Conservation (phyloP, 1,140 invertebrate genomes). For the Drosophila trapezifrons region DNA sequence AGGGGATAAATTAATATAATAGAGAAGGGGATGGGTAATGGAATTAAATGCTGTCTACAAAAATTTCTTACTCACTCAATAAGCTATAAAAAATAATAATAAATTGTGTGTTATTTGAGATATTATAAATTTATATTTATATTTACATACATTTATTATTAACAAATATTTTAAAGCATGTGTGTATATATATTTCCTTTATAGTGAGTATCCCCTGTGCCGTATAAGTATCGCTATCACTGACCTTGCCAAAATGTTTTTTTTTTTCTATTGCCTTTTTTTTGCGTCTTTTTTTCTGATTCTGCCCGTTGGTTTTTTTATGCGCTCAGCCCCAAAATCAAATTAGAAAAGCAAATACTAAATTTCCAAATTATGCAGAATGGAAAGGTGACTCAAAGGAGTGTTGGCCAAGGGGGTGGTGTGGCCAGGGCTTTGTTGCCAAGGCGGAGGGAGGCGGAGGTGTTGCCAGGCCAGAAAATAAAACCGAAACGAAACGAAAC, state of each 20-base stretch:
- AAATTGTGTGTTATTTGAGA: too few species aligned
- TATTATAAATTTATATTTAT: not conserved
- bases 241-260: slow-evolving; percentile 70
- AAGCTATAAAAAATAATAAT: too few species aligned
- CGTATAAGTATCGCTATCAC: slow-evolving; percentile 54
- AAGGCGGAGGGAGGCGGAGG: not conserved
- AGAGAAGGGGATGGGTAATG: not conserved
- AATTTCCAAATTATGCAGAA: slow-evolving; percentile 66
- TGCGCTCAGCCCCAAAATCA: slow-evolving; percentile 55
- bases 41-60: not conserved
- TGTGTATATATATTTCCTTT: not conserved
- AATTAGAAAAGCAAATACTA: slow-evolving; percentile 76
- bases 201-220: slow-evolving; percentile 10
- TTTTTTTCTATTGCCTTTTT: slow-evolving; percentile 10
- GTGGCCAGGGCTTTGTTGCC: not conserved
- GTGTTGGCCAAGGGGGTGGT: not conserved
- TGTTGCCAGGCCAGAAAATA: slow-evolving; percentile 55
- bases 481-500: slow-evolving; percentile 17
- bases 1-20: not conserved
- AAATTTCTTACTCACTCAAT: too few species aligned
- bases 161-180: not conserved
- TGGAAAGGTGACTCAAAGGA: slow-evolving; percentile 20
- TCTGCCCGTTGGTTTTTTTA: slow-evolving; percentile 27
- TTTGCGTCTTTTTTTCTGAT: slow-evolving; percentile 8
- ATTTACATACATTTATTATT: too few species aligned